phyloP scores from a whole-genome alignment of 1,140 invertebrate species.

The Drosophila albomicans region DNA sequence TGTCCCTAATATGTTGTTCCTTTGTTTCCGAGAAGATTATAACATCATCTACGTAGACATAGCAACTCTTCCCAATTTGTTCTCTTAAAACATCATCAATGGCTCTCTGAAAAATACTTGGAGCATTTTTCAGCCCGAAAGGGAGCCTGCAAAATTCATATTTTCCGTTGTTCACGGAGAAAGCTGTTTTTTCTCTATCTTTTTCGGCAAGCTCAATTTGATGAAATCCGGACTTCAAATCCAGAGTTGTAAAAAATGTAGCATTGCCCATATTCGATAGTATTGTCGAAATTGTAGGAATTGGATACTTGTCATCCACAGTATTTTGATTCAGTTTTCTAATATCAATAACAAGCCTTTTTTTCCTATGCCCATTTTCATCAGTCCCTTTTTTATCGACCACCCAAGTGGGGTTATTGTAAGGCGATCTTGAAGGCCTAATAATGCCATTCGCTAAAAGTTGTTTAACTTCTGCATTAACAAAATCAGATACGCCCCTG shows the following conservation, averaged over 20 bases:
- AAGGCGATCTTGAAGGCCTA: not conserved
- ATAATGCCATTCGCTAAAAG: not conserved
- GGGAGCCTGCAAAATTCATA: conserved; percentile 14
- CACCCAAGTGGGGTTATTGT: not conserved
- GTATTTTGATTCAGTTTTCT: conserved; percentile 67
- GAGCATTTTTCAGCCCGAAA: not conserved
- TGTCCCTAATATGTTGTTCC: conserved; percentile 15
- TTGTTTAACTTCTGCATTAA: conserved; percentile 37
- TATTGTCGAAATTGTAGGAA: conserved; percentile 8
- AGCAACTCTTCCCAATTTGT: conserved; percentile 20
- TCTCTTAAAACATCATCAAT: conserved; percentile 17
- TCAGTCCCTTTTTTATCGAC: conserved; percentile 1
- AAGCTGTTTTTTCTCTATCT: conserved; percentile 3
- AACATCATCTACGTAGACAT: conserved; percentile 21
- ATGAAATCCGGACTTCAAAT: conserved; percentile 67
- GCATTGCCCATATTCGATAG: conserved; percentile 82
- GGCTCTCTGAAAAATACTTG: conserved; percentile 4
- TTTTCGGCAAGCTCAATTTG: conserved; percentile 1
- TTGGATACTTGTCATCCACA: conserved; percentile 12
- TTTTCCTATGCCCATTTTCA: conserved; percentile 33
- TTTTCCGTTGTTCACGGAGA: conserved; percentile 2
- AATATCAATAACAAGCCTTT: conserved; percentile 78
- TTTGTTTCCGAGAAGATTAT: conserved; percentile 26
- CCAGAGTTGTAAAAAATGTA: conserved; percentile 85
- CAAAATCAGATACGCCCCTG: conserved; percentile 1